A percentile compares a stretch with the other conserved stretches of the same genome.
Evolutionary conservation across 2,113 vertebrate genomes (phyloP).

Genomic region (Chlorodrepanis virens): DNA sequence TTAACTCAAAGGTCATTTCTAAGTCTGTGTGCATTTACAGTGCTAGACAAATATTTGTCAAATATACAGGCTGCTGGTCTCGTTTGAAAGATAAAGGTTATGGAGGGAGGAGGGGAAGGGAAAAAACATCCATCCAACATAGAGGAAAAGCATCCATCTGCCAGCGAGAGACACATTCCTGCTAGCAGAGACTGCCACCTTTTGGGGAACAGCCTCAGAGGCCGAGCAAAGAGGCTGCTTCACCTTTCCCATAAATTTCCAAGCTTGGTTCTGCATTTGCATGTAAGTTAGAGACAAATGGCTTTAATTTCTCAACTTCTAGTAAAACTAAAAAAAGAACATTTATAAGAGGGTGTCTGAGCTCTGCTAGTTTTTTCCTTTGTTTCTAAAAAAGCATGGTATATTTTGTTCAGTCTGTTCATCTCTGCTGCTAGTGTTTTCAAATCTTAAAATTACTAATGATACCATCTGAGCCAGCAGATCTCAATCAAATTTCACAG

Average conservation of each 20-base stretch:
- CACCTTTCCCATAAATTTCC: neutral
- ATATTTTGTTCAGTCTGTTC: neutral
- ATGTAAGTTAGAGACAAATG: neutral
- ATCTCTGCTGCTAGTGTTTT: neutral
- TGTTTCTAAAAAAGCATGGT: neutral
- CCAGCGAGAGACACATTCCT: neutral
- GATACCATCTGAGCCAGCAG: neutral
- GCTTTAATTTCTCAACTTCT: neutral
- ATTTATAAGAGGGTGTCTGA: neutral
- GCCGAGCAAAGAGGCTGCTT: neutral
- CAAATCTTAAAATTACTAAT: neutral
- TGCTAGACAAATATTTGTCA: conserved; percentile 38
- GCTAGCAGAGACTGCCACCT: conserved; percentile 65
- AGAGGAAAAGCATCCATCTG: neutral
- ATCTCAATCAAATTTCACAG: neutral
- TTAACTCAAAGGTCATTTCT: conserved; percentile 20
- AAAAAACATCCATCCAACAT: neutral
- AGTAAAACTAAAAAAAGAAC: neutral
- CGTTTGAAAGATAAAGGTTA: conserved; percentile 43
- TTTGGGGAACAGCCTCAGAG: conserved; percentile 11
- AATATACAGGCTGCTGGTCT: conserved; percentile 31
- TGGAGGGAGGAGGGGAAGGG: neutral
- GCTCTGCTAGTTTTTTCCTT: neutral
- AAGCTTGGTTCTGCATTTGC: neutral
- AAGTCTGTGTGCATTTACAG: neutral